phyloP scores from a whole-genome alignment of 2,888 invertebrate species.

The Coenonympha glycerion region DNA sequence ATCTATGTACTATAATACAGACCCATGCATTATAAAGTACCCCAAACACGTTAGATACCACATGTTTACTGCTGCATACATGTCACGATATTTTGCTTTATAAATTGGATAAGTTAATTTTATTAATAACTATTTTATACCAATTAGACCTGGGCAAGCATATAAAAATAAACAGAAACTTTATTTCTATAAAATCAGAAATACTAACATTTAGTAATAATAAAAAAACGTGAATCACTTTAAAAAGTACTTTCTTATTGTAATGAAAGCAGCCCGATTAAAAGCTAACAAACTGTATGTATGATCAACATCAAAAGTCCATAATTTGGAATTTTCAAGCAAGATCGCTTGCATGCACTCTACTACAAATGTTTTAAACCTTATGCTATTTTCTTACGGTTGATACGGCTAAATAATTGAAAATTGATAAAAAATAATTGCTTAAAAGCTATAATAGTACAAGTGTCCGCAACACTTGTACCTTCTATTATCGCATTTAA shows the following conservation, averaged over 20 bases:
- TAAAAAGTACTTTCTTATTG: not conserved
- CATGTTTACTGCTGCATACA: slow-evolving; percentile 26
- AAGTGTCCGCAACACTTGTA: too few species aligned
- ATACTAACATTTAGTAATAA: not conserved
- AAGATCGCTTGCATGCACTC: too few species aligned
- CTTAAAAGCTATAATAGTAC: too few species aligned
- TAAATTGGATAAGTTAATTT: slow-evolving; percentile 2
- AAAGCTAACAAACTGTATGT: slow-evolving; percentile 13
- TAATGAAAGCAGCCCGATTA: slow-evolving; percentile 1
- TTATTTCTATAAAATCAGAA: slow-evolving; percentile 1
- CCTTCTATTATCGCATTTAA: too few species aligned
- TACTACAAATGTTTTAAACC: too few species aligned
- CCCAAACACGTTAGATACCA: slow-evolving; percentile 20
- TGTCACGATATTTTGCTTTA: slow-evolving; percentile 13
- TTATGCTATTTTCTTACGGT: too few species aligned
- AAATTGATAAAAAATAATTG: too few species aligned
- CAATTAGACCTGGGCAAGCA: slow-evolving; percentile 4
- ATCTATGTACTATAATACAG: slow-evolving; percentile 37
- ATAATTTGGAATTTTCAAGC: too few species aligned
- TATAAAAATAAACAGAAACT: not conserved
- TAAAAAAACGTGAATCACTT: too few species aligned
- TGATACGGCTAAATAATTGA: too few species aligned
- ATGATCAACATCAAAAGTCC: too few species aligned
- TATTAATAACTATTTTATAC: slow-evolving; percentile 9
- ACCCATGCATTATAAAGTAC: slow-evolving; percentile 29